phyloP scores from a whole-genome alignment of 2,888 invertebrate species.

The Stramonita haemastoma region DNA sequence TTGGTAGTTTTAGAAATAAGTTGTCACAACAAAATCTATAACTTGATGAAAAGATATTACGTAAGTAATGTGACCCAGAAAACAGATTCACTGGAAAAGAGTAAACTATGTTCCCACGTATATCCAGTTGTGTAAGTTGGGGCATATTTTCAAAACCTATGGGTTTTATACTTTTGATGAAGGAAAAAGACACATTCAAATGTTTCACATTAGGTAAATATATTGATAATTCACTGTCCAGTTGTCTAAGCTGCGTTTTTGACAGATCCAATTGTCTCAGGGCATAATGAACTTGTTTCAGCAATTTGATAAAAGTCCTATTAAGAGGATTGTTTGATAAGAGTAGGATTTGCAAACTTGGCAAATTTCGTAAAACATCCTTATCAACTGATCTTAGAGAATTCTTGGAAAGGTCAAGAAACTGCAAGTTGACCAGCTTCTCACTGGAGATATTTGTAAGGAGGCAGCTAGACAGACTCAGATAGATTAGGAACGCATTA shows the following conservation, averaged over 20 bases:
- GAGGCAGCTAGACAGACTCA: background rate
- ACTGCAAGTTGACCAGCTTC: background rate
- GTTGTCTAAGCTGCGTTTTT: background rate
- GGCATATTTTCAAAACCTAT: background rate
- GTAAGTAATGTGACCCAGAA: background rate
- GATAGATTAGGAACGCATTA: background rate
- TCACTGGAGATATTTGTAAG: background rate
- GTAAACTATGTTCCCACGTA: background rate
- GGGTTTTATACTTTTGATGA: background rate
- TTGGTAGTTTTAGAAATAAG: background rate
- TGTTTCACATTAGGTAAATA: background rate
- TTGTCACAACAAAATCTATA: background rate
- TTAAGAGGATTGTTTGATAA: background rate
- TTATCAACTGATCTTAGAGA: background rate
- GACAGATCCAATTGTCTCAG: background rate
- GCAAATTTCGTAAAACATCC: background rate
- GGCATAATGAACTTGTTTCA: background rate
- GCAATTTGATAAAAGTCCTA: no score
- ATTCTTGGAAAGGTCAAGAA: background rate
- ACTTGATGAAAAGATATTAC: background rate
- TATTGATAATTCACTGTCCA: background rate
- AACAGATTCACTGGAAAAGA: background rate
- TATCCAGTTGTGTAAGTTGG: background rate
- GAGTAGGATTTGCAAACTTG: background rate
- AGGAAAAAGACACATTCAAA: slow-evolving; percentile 1